These are phyloP conservation scores for Naso thynnoides DNA, from an alignment of 2,797 vertebrate species.

Conservation along the genomic window DNA sequence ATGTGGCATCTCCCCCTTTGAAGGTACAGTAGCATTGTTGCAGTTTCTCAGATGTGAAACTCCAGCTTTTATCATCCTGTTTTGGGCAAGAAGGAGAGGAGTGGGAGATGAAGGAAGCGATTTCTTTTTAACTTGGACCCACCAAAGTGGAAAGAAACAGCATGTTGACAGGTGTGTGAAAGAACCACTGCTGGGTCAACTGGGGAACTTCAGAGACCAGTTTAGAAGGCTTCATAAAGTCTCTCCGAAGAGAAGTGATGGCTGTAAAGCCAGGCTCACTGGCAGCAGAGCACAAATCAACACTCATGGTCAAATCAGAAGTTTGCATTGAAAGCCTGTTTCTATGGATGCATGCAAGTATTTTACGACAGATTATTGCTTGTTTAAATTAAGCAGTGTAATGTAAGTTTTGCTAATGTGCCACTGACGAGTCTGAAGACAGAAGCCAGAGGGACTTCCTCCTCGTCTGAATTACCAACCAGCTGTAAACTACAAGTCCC, in stretches of 20 bases:
- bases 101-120: slow-evolving; percentile 73
- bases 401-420: slow-evolving; percentile 18
- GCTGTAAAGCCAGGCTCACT: slow-evolving; percentile 26
- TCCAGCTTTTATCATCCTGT: slow-evolving; percentile 83
- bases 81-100: slow-evolving; percentile 68
- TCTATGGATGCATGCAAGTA: slow-evolving; percentile 25
- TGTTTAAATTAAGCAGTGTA: slow-evolving; percentile 6
- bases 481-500: slow-evolving; percentile 81
- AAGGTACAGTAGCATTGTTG: slow-evolving; percentile 82
- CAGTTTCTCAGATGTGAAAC: slow-evolving; percentile 80
- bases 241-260: slow-evolving; percentile 33
- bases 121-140: slow-evolving; percentile 80
- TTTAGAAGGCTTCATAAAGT: slow-evolving; percentile 67
- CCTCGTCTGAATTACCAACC: slow-evolving; percentile 73
- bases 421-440: slow-evolving; percentile 45
- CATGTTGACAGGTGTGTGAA: slow-evolving; percentile 76
- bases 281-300: slow-evolving; percentile 37
- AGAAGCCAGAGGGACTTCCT: slow-evolving; percentile 58
- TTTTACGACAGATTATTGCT: slow-evolving; percentile 27
- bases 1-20: slow-evolving; percentile 80
- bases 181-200: slow-evolving; percentile 75
- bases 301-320: slow-evolving; percentile 24
- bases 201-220: slow-evolving; percentile 73
- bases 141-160: slow-evolving; percentile 77
- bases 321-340: slow-evolving; percentile 23